Percentiles rank a stretch among this genome's conserved stretches.
Evolutionary conservation across 2,888 invertebrate genomes (phyloP).

Genomic region (Lucinisca nassula): DNA sequence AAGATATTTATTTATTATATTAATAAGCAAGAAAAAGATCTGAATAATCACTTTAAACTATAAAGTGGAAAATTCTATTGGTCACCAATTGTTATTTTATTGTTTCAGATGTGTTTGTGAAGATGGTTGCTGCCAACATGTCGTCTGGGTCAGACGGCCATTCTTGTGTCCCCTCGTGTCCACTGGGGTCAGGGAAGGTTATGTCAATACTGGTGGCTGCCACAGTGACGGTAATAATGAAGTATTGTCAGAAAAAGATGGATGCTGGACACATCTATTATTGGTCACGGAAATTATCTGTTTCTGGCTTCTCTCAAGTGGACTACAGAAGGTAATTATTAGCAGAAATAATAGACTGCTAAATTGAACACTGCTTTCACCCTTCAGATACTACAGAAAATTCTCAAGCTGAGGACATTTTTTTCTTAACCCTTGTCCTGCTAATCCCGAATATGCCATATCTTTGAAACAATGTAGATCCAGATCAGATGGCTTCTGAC

Average conservation of each 20-base stretch:
- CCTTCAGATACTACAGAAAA: too few relatives aligned
- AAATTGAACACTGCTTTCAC: not conserved
- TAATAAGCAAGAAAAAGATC: too few relatives aligned
- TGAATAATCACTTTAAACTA: too few relatives aligned
- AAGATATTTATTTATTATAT: too few relatives aligned
- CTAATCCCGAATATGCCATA: too few relatives aligned
- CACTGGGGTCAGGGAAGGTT: not conserved
- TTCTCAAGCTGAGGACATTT: too few relatives aligned
- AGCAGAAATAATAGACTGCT: not conserved
- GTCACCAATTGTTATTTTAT: too few relatives aligned
- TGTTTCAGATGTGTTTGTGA: too few relatives aligned
- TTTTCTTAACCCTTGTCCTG: too few relatives aligned
- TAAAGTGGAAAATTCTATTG: too few relatives aligned
- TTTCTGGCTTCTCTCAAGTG: not conserved
- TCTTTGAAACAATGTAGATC: too few relatives aligned
- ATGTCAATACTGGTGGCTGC: not conserved
- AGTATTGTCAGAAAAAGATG: not conserved
- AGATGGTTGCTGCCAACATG: not conserved
- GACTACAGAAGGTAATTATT: not conserved
- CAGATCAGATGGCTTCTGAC: too few relatives aligned
- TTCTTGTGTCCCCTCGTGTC: not conserved
- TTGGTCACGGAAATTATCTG: not conserved
- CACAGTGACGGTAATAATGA: not conserved
- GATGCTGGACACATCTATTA: slow-evolving; percentile 5
- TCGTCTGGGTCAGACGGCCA: not conserved